Evolutionary conservation across 2,113 vertebrate species (phyloP).

Genomic region (Prionailurus viverrinus): DNA sequence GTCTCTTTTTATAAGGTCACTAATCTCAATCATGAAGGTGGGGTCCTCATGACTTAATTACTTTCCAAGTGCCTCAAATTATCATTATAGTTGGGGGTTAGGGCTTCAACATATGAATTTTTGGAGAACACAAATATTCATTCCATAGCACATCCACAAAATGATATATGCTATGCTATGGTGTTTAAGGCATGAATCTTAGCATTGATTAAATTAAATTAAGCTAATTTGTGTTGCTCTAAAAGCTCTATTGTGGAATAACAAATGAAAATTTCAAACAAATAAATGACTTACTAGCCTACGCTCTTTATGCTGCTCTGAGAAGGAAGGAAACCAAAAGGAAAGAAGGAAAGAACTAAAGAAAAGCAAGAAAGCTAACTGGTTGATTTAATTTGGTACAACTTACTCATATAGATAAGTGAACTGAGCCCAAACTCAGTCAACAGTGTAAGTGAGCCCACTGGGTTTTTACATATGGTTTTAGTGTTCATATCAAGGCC

Average conservation of each 20-base stretch:
- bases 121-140: neutral
- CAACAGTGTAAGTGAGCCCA: neutral
- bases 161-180: neutral
- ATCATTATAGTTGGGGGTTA: neutral
- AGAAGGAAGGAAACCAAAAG: neutral
- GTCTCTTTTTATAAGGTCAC: neutral
- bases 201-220: conserved; percentile 1
- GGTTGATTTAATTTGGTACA: neutral
- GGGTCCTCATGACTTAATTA: neutral
- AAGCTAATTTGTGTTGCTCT: neutral
- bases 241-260: neutral
- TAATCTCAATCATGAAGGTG: neutral
- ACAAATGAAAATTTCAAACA: conserved; percentile 1
- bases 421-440: neutral
- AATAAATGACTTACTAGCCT: neutral
- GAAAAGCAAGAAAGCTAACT: neutral
- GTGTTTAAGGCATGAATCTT: neutral
- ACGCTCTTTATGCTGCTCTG: neutral
- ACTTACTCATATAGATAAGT: neutral
- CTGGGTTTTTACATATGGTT: neutral
- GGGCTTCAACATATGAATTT: neutral
- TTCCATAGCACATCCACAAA: neutral
- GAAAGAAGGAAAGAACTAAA: neutral
- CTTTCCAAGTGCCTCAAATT: neutral
- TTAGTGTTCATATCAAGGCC: neutral